Conservation (phyloP, 2,888 invertebrate species). For the Tachina grossa region DNA sequence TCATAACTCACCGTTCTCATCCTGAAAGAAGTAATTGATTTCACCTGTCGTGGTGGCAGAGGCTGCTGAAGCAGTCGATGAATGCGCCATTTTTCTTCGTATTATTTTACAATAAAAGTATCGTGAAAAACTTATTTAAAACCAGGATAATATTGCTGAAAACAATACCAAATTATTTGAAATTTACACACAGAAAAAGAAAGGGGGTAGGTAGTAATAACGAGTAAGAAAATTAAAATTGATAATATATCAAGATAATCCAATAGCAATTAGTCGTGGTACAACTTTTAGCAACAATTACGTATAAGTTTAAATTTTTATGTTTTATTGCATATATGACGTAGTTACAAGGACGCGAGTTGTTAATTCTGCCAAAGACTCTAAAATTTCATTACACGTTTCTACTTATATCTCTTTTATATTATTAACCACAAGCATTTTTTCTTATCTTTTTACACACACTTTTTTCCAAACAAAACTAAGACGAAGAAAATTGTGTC, state of each 20-base stretch:
- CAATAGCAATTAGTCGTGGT: background rate
- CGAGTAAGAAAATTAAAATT: background rate
- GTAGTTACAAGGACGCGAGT: background rate
- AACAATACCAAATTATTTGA: slow-evolving; percentile 30
- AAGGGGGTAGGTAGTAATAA: background rate
- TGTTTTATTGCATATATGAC: background rate
- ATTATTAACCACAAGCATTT: slow-evolving; percentile 58
- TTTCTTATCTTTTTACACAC: slow-evolving; percentile 64
- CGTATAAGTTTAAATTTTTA: slow-evolving; percentile 25
- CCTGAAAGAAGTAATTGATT: slow-evolving; percentile 81
- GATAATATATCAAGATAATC: slow-evolving; percentile 27
- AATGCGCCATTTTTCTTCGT: slow-evolving; percentile 78
- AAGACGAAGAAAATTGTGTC: slow-evolving; percentile 60
- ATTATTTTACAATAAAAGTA: slow-evolving; percentile 51
- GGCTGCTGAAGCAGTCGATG: slow-evolving; percentile 74
- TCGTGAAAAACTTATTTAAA: slow-evolving; percentile 33
- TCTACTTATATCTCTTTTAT: slow-evolving; percentile 55
- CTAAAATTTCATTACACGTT: slow-evolving; percentile 47
- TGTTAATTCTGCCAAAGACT: slow-evolving; percentile 28
- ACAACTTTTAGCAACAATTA: slow-evolving; percentile 2
- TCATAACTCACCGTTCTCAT: slow-evolving; percentile 80
- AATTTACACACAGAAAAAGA: background rate
- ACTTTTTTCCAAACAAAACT: slow-evolving; percentile 55
- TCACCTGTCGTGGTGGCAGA: slow-evolving; percentile 78
- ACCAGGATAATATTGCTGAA: slow-evolving; percentile 46